Percentiles rank a stretch among this genome's conserved stretches.
These are phyloP conservation scores for Callipepla squamata DNA, from an alignment of 2,113 vertebrate genomes.

Conservation along the genomic window DNA sequence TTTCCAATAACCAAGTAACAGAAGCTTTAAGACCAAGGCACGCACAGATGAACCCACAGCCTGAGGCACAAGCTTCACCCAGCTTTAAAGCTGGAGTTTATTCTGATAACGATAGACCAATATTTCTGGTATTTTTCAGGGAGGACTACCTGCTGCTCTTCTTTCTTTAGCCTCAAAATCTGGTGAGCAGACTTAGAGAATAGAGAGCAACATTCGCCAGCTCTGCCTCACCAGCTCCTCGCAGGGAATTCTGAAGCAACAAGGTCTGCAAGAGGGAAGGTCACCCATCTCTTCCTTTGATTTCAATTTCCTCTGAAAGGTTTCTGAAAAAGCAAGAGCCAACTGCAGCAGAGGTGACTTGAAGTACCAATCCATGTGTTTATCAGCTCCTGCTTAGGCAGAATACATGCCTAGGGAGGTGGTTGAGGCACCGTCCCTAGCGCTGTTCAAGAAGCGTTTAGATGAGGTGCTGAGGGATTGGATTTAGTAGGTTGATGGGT, in stretches of 20 bases:
- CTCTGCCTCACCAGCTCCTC: not conserved
- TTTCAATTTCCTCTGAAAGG: not conserved
- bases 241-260: accelerated
- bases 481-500: too few species aligned
- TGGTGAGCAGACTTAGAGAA: not conserved
- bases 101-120: not conserved
- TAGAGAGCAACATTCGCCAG: not conserved
- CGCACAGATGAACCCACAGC: not conserved
- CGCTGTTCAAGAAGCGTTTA: too few species aligned
- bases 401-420: too few species aligned
- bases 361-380: not conserved
- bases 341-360: not conserved
- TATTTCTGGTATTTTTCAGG: not conserved
- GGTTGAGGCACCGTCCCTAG: too few species aligned
- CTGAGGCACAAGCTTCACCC: not conserved
- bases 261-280: not conserved
- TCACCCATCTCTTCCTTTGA: not conserved
- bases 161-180: not conserved
- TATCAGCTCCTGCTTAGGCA: not conserved
- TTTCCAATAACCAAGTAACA: not conserved
- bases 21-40: accelerated
- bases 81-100: accelerated
- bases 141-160: not conserved
- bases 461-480: too few species aligned
- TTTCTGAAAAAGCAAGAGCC: not conserved